These are phyloP conservation scores for Hermodice carunculata DNA, from an alignment of 2,888 invertebrate genomes.

Conservation along the genomic window DNA sequence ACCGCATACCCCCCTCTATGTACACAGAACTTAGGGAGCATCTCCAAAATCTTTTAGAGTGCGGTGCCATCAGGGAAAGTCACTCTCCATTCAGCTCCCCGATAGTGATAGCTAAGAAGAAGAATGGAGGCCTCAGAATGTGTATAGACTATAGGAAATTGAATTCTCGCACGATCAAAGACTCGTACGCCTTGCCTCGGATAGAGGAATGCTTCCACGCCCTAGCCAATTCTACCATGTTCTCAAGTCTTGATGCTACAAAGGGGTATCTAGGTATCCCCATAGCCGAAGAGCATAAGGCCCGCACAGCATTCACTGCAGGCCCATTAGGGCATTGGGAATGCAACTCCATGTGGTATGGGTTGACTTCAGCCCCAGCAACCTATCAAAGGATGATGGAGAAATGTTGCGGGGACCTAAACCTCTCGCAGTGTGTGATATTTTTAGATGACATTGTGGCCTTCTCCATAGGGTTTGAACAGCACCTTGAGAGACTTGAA, in stretches of 20 bases:
- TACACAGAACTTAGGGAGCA: too few relatives aligned
- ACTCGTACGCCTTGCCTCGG: background rate
- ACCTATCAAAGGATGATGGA: conserved; percentile 8
- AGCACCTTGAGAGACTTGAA: background rate
- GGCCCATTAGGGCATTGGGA: conserved; percentile 8
- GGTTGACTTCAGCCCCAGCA: conserved; percentile 1
- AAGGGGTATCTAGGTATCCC: background rate
- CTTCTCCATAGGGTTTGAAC: background rate
- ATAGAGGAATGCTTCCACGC: background rate
- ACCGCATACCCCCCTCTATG: too few relatives aligned
- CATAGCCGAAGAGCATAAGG: background rate
- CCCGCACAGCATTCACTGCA: conserved; percentile 4
- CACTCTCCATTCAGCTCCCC: background rate
- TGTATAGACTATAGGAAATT: conserved; percentile 9
- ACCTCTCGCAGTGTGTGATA: background rate
- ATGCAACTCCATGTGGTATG: background rate
- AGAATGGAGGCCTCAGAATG: background rate
- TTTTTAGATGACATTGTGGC: conserved; percentile 8
- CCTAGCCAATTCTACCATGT: background rate
- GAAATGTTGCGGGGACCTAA: background rate
- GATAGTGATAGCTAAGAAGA: background rate
- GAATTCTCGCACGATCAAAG: background rate
- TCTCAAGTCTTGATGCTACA: background rate
- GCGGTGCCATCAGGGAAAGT: background rate
- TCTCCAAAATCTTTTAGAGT: background rate